Percentiles rank a stretch among this genome's conserved stretches.
Evolutionary conservation across 2,888 invertebrate genomes (phyloP).

Genomic region (Allygus modestus): DNA sequence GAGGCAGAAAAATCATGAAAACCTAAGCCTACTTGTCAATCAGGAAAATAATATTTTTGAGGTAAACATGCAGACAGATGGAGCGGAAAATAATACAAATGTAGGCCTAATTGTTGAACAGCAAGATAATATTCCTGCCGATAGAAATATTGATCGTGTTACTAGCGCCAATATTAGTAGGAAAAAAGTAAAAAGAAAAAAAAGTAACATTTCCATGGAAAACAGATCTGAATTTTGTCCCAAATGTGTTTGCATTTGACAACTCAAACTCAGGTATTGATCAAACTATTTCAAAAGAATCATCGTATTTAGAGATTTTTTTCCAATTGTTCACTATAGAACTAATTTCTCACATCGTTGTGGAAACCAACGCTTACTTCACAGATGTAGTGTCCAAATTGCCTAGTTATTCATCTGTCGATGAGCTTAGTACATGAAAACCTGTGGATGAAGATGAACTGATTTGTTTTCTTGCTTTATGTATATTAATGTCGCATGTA

Average conservation of each 20-base stretch:
- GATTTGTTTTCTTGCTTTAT: neutral
- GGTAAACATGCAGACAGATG: neutral
- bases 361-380: neutral
- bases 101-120: neutral
- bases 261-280: neutral
- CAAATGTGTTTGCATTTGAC: neutral
- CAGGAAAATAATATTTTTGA: neutral
- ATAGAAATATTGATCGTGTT: neutral
- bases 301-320: neutral
- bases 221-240: neutral
- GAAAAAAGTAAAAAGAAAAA: neutral
- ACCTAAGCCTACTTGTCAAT: neutral
- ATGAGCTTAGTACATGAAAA: neutral
- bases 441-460: neutral
- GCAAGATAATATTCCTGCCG: neutral
- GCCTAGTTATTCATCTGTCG: neutral
- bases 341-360: neutral
- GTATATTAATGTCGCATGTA: conserved; percentile 18
- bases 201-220: neutral
- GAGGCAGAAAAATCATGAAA: neutral
- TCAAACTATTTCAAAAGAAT: neutral
- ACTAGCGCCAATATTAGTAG: neutral
- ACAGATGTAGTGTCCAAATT: conserved; percentile 1
- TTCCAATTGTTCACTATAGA: neutral
- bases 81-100: no score